Evolutionary conservation across 2,888 invertebrate species (phyloP).

Genomic region (Aethes cnicana): DNA sequence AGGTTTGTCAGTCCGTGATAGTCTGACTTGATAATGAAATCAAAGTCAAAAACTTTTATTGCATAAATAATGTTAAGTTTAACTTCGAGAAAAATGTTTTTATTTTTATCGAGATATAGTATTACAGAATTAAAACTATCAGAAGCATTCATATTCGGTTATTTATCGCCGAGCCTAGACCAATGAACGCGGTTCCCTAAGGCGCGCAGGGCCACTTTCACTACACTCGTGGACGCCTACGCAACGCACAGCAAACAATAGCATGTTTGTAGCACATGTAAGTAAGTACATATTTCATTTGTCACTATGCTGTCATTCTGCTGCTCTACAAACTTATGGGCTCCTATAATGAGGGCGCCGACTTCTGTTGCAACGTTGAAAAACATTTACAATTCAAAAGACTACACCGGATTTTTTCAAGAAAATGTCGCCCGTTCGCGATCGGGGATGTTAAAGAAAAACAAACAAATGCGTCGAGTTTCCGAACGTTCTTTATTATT

Average conservation of each 20-base stretch:
- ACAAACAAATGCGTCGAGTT: constrained; percentile 44
- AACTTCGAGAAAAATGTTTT: too few relatives aligned
- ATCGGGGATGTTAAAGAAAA: constrained; percentile 35
- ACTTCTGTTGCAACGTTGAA: constrained; percentile 4
- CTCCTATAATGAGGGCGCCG: constrained; percentile 5
- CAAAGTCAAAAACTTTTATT: too few relatives aligned
- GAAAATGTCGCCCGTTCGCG: constrained; percentile 14
- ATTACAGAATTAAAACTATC: too few relatives aligned
- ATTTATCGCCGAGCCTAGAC: too few relatives aligned
- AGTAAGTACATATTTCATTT: constrained; percentile 27
- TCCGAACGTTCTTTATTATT: constrained; percentile 51
- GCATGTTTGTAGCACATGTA: constrained; percentile 27
- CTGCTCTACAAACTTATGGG: constrained; percentile 17
- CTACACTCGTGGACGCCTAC: constrained; percentile 28
- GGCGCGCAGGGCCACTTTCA: constrained; percentile 29
- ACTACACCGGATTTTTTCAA: constrained; percentile 1
- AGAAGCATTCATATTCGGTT: too few relatives aligned
- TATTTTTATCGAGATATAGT: too few relatives aligned
- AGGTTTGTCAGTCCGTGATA: too few relatives aligned
- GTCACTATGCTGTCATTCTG: constrained; percentile 16
- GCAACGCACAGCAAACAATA: constrained; percentile 25
- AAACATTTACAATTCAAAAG: constrained; percentile 1
- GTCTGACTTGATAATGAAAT: too few relatives aligned
- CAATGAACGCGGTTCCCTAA: constrained; percentile 18
- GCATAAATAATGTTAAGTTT: too few relatives aligned